These are phyloP conservation scores for Pelecanus crispus DNA, from an alignment of 2,113 vertebrate genomes.

Conservation along the genomic window DNA sequence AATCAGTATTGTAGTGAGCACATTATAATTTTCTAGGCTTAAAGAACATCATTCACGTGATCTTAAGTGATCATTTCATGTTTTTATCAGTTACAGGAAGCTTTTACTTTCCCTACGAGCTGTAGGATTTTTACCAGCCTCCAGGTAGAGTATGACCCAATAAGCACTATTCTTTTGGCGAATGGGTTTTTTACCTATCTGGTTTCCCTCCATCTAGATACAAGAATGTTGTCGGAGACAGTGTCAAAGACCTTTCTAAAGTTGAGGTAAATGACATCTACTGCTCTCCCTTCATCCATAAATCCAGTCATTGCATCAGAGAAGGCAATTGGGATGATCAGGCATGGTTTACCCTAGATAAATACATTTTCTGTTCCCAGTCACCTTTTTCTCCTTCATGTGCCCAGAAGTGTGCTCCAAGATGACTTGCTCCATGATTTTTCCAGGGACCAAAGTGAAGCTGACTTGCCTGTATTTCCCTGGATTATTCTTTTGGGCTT, in stretches of 20 bases:
- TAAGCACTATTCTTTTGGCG: neutral
- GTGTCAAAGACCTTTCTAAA: neutral
- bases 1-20: fast-evolving
- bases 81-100: neutral
- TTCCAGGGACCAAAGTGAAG: neutral
- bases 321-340: neutral
- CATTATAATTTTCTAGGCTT: neutral
- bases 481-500: neutral
- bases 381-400: neutral
- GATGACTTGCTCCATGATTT: neutral
- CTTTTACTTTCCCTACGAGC: neutral
- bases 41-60: neutral
- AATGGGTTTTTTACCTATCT: neutral
- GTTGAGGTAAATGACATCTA: neutral
- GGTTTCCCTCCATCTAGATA: neutral
- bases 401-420: neutral
- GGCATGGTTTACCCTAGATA: neutral
- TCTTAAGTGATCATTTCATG: neutral
- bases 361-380: neutral
- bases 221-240: neutral
- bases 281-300: neutral
- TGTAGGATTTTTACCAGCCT: neutral
- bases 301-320: neutral
- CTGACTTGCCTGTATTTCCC: neutral
- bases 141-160: neutral